Percentiles rank a stretch among this genome's conserved stretches.
Conservation (phyloP, 1,140 invertebrate genomes). For the Papilio polytes region DNA sequence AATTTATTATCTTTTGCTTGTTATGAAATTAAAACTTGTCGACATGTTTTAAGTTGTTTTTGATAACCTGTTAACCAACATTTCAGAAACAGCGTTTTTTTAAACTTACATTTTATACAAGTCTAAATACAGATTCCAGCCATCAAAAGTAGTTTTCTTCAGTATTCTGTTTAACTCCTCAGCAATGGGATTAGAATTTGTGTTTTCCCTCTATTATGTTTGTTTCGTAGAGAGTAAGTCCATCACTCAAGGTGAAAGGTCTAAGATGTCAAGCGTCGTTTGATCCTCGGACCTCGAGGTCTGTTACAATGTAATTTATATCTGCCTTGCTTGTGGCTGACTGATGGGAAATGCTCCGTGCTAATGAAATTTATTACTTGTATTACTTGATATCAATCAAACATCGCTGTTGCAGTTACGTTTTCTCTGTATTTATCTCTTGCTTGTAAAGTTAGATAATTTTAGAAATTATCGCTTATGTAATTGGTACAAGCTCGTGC, state of each 20-base stretch:
- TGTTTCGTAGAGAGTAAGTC: slow-evolving; percentile 1
- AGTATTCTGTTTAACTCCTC: no score
- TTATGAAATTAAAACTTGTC: neutral
- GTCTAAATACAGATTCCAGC: neutral
- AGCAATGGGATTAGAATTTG: neutral
- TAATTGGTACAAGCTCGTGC: neutral
- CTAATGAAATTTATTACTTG: slow-evolving; percentile 33
- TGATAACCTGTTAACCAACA: neutral
- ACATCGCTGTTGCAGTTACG: neutral
- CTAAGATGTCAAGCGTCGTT: slow-evolving; percentile 10
- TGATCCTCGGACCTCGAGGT: slow-evolving; percentile 19
- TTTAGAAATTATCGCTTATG: slow-evolving; percentile 13
- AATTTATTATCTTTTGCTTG: neutral
- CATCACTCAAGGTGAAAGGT: slow-evolving; percentile 30
- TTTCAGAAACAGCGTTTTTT: neutral
- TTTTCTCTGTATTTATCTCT: slow-evolving; percentile 31
- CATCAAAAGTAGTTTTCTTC: neutral
- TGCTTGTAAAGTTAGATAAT: slow-evolving; percentile 3
- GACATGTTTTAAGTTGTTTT: neutral
- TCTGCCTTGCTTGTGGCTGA: slow-evolving; percentile 1
- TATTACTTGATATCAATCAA: slow-evolving; percentile 33
- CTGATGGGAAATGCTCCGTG: slow-evolving; percentile 14
- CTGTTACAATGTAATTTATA: slow-evolving; percentile 11
- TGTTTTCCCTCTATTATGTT: neutral
- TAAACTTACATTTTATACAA: neutral